Conservation (phyloP, 2,888 invertebrate species). For the Emmelina monodactyla region DNA sequence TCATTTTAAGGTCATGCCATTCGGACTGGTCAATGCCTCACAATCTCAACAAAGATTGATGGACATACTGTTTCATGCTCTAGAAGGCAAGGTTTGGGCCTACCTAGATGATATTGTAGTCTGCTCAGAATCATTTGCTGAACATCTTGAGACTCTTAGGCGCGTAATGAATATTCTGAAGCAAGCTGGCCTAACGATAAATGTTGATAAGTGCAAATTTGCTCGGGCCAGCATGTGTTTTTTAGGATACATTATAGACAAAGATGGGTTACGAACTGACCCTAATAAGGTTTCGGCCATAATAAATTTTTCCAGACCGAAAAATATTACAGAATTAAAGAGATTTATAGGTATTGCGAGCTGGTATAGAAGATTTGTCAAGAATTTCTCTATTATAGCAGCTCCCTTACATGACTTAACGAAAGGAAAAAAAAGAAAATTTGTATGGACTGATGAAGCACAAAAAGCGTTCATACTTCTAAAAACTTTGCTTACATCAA, state of each 20-base stretch:
- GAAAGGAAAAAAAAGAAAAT: constrained; percentile 1
- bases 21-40: constrained; percentile 10
- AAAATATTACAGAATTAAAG: constrained; percentile 9
- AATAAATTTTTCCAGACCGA: constrained; percentile 12
- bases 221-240: constrained; percentile 7
- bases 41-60: constrained; percentile 8
- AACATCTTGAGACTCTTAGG: not conserved
- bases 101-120: constrained; percentile 15
- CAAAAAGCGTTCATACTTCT: constrained; percentile 6
- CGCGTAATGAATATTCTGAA: no score
- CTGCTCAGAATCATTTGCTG: not conserved
- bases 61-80: constrained; percentile 2
- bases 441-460: constrained; percentile 8
- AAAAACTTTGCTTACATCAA: constrained; percentile 5
- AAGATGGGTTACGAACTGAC: constrained; percentile 12
- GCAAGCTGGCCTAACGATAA: constrained; percentile 12
- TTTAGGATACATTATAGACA: constrained; percentile 12
- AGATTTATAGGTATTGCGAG: constrained; percentile 10
- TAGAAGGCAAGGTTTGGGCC: constrained; percentile 6
- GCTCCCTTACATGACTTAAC: constrained; percentile 9
- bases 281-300: constrained; percentile 14
- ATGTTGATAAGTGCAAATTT: constrained; percentile 12
- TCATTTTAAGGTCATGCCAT: constrained; percentile 12
- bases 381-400: constrained; percentile 12
- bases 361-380: constrained; percentile 13